Conservation (phyloP, 2,888 invertebrate species). For the Cistogaster globosa region DNA sequence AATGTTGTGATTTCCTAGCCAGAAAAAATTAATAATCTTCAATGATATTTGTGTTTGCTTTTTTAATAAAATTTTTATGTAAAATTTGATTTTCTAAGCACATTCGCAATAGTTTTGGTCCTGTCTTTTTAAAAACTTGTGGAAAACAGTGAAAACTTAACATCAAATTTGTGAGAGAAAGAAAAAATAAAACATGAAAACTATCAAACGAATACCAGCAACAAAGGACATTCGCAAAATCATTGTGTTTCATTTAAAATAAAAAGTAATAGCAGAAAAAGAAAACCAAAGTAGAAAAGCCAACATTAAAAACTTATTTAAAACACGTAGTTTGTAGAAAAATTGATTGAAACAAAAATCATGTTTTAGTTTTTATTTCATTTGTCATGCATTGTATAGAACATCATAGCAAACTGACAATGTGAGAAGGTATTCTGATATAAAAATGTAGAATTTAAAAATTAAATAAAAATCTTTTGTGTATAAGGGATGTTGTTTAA, state of each 20-base stretch:
- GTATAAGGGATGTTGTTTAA: no score
- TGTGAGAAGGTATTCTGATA: not conserved
- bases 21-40: no score
- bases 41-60: no score
- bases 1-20: no score
- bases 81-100: no score
- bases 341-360: not conserved
- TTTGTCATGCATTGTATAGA: not conserved
- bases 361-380: not conserved
- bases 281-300: not conserved
- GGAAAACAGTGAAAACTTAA: no score
- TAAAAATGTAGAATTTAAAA: not conserved
- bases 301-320: not conserved
- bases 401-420: not conserved
- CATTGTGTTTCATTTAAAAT: not conserved
- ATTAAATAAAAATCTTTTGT: no score
- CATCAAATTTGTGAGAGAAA: not conserved
- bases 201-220: not conserved
- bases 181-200: not conserved
- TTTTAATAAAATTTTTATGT: no score
- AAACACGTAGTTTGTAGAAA: not conserved
- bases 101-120: no score
- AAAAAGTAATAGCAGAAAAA: no score
- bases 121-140: no score
- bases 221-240: not conserved